Conservation (phyloP, 2,113 vertebrate species). For the Natator depressus region DNA sequence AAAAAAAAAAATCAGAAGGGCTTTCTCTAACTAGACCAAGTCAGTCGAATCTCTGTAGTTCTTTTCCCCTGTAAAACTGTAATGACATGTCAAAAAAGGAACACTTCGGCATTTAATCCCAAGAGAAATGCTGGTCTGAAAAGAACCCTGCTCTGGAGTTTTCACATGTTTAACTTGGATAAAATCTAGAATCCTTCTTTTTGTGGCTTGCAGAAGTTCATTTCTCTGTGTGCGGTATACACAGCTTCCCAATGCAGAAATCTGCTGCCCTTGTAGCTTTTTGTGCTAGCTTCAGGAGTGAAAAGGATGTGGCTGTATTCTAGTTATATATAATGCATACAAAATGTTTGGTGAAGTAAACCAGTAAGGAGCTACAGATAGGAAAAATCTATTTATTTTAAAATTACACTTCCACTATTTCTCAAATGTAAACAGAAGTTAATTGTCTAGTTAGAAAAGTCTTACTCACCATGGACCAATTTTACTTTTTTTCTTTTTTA, state of each 20-base stretch:
- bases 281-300: slow-evolving; percentile 20
- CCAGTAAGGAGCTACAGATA: slow-evolving; percentile 12
- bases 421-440: slow-evolving; percentile 34
- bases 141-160: neutral
- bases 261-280: slow-evolving; percentile 17
- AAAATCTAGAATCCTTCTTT: slow-evolving; percentile 23
- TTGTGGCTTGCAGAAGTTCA: slow-evolving; percentile 51
- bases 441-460: slow-evolving; percentile 16
- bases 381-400: neutral
- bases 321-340: neutral
- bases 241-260: slow-evolving; percentile 13
- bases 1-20: slow-evolving; percentile 48
- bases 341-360: neutral
- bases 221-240: slow-evolving; percentile 1
- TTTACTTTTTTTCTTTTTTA: neutral
- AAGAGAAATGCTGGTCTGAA: slow-evolving; percentile 29
- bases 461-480: slow-evolving; percentile 39
- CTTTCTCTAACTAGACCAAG: slow-evolving; percentile 35
- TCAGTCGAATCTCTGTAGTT: slow-evolving; percentile 34
- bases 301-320: neutral
- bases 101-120: slow-evolving; percentile 46
- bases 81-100: slow-evolving; percentile 53
- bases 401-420: neutral
- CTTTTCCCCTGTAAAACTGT: slow-evolving; percentile 7
- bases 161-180: slow-evolving; percentile 38